Evolutionary conservation across 1,140 invertebrate genomes (phyloP).

Genomic region (Adelges cooleyi): DNA sequence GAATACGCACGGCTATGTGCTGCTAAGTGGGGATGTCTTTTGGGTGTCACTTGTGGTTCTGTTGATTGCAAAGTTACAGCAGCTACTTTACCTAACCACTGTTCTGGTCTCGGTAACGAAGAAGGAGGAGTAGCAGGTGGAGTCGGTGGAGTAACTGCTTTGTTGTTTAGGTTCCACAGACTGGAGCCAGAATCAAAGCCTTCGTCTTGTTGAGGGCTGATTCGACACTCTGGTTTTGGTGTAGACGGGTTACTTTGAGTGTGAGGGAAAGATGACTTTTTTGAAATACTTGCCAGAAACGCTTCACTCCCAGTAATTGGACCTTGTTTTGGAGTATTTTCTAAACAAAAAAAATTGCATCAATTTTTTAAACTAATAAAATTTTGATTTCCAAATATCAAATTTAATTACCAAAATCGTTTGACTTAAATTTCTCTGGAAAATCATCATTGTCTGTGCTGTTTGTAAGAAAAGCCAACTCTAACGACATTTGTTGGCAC

Average conservation of each 20-base stretch:
- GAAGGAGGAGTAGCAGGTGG: slow-evolving; percentile 39
- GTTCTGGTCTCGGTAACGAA: slow-evolving; percentile 56
- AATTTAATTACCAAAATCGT: neutral
- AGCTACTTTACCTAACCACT: slow-evolving; percentile 62
- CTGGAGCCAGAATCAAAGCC: slow-evolving; percentile 38
- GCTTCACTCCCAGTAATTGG: slow-evolving; percentile 34
- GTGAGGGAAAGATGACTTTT: slow-evolving; percentile 36
- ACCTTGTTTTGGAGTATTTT: slow-evolving; percentile 33
- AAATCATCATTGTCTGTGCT: slow-evolving; percentile 35
- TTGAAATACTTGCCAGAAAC: slow-evolving; percentile 40
- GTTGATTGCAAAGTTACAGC: slow-evolving; percentile 32
- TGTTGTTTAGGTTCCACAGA: slow-evolving; percentile 34
- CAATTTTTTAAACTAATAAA: neutral
- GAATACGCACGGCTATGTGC: slow-evolving; percentile 50
- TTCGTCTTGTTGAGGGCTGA: slow-evolving; percentile 38
- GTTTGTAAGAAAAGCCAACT: slow-evolving; percentile 62
- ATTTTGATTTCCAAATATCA: neutral
- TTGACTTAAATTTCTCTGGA: slow-evolving; percentile 12
- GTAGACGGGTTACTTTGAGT: slow-evolving; percentile 34
- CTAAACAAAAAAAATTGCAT: slow-evolving; percentile 30
- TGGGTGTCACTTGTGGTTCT: slow-evolving; percentile 34
- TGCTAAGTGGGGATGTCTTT: slow-evolving; percentile 42
- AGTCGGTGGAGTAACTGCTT: slow-evolving; percentile 37
- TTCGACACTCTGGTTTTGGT: slow-evolving; percentile 35
- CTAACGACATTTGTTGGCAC: slow-evolving; percentile 77